Base-by-base conservation (phyloP, 2,888 invertebrate species). In the Ctena decussata region DNA sequence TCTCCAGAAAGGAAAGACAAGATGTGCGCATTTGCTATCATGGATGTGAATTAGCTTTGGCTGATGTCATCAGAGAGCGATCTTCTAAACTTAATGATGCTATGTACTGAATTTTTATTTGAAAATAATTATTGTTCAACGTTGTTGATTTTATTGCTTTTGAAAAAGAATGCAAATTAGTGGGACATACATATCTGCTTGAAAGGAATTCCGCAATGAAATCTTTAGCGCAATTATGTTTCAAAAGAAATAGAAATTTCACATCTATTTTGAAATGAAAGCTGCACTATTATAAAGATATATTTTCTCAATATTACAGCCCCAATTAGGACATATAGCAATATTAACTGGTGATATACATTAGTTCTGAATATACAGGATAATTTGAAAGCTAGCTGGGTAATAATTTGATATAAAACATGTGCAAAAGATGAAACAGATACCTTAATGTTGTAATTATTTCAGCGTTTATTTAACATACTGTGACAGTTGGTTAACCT, bases 401-500 rank as follows among this genome's bases (percentile, higher is more conserved):
- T 57, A 5, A 57, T 57, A 57, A 57, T 57, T 57, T 57, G 24
- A 57, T 57, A 65, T 35, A 65, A 65, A 65, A 65, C 18, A 21
- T 65, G 32, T 65, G 65, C 65, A 65, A 65, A 65, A 65, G 65
- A 65, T 65, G 65, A 65, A 65, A 65, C 35, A 65, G 65, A 65
- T 65, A 65, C 35, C 65, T 65, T 65, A 65, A 65, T 65, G 65
- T 65, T 32, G 35, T 32, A 35, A 35, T 65, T 35, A 65, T 65
- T 65, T 35, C 21, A 65, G 65, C 35, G 3, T 65, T 65, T 6
- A 65, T 65, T 65, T 35, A 35, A 65, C 65, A 27, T 65, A 18
- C 72, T 71, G 78, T 82, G 80, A 77, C 80, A 84, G 53, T 49
- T 80, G 72, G 49, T 72, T 37, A 27, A 46, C 27, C 24, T 60